These are phyloP conservation scores for Cyclura pinguis DNA, from an alignment of 2,797 vertebrate genomes.

Conservation along the genomic window DNA sequence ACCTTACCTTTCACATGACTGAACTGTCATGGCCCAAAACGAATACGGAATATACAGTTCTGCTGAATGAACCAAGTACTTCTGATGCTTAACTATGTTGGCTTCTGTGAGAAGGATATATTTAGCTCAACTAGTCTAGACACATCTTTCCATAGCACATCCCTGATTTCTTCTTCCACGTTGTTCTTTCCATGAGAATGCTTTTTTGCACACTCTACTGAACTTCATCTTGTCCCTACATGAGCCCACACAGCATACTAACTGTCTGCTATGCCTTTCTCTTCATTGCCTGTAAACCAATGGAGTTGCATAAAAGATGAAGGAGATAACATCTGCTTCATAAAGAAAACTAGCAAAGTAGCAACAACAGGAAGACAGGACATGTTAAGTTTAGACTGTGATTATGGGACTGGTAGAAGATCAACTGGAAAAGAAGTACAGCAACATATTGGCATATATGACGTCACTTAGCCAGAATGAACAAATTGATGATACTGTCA, in stretches of 20 bases:
- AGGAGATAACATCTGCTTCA: not conserved
- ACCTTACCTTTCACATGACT: not conserved
- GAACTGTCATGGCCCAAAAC: not conserved
- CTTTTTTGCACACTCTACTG: not conserved
- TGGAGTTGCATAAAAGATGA: conserved; percentile 2
- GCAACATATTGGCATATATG: too few relatives aligned
- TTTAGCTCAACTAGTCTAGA: conserved; percentile 35
- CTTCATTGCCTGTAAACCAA: not conserved
- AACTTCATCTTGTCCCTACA: not conserved
- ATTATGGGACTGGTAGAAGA: too few relatives aligned
- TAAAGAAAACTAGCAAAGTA: not conserved
- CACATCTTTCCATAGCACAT: fast-evolving
- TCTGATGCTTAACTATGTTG: not conserved
- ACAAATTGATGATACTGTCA: too few relatives aligned
- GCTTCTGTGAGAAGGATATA: fast-evolving
- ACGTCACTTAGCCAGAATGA: too few relatives aligned
- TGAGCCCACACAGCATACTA: not conserved
- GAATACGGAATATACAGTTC: fast-evolving
- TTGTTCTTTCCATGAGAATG: not conserved
- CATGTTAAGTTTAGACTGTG: not conserved
- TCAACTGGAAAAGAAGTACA: too few relatives aligned
- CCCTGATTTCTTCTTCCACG: not conserved
- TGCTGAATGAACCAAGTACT: not conserved
- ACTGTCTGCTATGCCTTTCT: not conserved
- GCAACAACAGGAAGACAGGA: not conserved